Evolutionary conservation across 2,113 vertebrate species (phyloP), one percentile per base, ranked within the genome.

Genomic region (Hydrochoerus hydrochaeris): DNA sequence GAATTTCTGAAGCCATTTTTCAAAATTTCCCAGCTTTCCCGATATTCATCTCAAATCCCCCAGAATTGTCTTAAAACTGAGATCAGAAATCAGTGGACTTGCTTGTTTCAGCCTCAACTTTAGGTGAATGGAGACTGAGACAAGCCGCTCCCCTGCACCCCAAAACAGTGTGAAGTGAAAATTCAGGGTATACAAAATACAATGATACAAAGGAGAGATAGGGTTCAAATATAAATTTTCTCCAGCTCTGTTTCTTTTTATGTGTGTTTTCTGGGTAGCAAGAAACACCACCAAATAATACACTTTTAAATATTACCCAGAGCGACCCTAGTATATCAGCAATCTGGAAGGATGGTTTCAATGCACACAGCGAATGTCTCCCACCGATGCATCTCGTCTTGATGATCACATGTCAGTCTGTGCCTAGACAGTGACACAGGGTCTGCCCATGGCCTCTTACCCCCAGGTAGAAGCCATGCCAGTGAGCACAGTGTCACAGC

Each of bases 11-110:
- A 92, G 24, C 12, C 11, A 38, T 62, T 95, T 52, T 88, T 89
- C 63, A 88, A 58, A 77, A 62, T 84, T 62, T 19, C 80, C 35
- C 46, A 65, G n/a, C 11, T 60, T 84, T 81, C 63, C 73, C 58
- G 69, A 75, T 71, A 54, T 62, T 88, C 58, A 84, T 22, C 88
- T 22, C 35, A 87, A 96, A 95, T 93, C 77, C 44, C 24, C 73
- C 54, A 78, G 32, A 73, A 89, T 89, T 54, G 20, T 24, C 67
- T 80, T 90, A 89, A 86, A 94, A 63, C 38, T 41, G 30, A 81
- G 73, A 84, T 69, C 13, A 93, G 32, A 93, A 92, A 49, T 92
- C 58, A 57, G 9, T 26, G 7, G 20, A 69, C 67, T 67, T 93
- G 9, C 38, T 82, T 71, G 17, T 93, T 77, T 91, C 62, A n/a